Percentiles rank a stretch among this genome's conserved stretches.
These are phyloP conservation scores for Platycnemis pennipes DNA, from an alignment of 2,888 invertebrate species.

Conservation along the genomic window DNA sequence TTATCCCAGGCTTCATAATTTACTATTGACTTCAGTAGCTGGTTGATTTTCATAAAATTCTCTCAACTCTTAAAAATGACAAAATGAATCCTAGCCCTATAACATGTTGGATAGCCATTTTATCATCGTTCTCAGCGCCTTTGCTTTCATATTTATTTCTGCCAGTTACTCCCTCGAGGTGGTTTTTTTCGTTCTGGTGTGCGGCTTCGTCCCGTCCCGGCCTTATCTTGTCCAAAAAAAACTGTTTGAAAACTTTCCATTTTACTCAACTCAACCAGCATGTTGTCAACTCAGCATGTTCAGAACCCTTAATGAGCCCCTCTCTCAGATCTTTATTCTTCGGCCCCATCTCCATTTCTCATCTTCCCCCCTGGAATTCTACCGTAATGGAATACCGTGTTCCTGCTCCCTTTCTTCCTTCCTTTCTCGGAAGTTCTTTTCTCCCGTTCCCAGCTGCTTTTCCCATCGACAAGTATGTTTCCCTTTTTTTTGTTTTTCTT, in stretches of 20 bases:
- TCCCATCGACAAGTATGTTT: neutral
- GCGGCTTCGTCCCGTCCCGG: neutral
- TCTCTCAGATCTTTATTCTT: neutral
- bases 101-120: neutral
- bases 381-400: slow-evolving; percentile 20
- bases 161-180: neutral
- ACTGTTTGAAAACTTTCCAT: neutral
- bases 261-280: neutral
- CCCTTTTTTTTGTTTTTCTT: neutral
- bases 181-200: neutral
- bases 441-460: too few relatives aligned
- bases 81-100: neutral
- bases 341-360: neutral
- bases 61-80: neutral
- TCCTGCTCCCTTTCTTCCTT: neutral
- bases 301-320: neutral
- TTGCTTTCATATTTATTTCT: neutral
- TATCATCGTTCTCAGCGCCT: neutral
- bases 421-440: neutral
- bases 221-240: neutral
- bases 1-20: neutral
- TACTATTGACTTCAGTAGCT: neutral
- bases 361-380: neutral
- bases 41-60: neutral
- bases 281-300: neutral